Base-by-base conservation (phyloP, 2,113 vertebrate genomes). In the Campylomormyrus tamandua region DNA sequence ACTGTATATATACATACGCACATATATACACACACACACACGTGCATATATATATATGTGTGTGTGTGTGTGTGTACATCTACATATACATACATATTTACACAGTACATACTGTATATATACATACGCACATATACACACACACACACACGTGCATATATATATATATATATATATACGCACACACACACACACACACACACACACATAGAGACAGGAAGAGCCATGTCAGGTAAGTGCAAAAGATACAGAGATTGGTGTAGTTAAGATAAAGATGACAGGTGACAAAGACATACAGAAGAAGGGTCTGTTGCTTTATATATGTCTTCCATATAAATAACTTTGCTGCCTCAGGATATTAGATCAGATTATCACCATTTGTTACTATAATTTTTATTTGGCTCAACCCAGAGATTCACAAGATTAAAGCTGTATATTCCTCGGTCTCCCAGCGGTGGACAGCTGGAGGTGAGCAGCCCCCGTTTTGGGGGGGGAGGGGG, bases 311-410 rank as follows among this genome's bases (percentile, higher is more conserved):
- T 77, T 77, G 31, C 15, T 7, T 77, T 77, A 42, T 77, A 42
- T 19, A 77, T 77, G 35, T 42, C 35, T 19, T 39, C 35, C 6
- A 39, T 42, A 77, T 77, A 42, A 77, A 77, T 42, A 77, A 39
- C 74, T 77, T 35, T 42, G 39, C 21, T 11, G 39, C 83, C 39
- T 84, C 83, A 21, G 19, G 83, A n/a, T 77, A 85, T 31, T 87
- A 52, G n/a, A 87, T 87, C 50, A 87, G 56, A 62, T 90, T 42
- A 77, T 53, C 27, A 87, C 31, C 53, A 39, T 84, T 90, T 80
- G 42, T 56, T 87, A 49, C 39, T 52, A 21, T 50, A 90, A 90
- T 87, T 49, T 62, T 27, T 42, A 49, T 87, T 39, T 90, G 89
- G 62, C 62, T 35, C 31, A 3, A 46, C 24, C 52, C 31, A 27